These are phyloP conservation scores for Odontophorus gujanensis DNA, from an alignment of 2,113 vertebrate genomes.

Conservation along the genomic window DNA sequence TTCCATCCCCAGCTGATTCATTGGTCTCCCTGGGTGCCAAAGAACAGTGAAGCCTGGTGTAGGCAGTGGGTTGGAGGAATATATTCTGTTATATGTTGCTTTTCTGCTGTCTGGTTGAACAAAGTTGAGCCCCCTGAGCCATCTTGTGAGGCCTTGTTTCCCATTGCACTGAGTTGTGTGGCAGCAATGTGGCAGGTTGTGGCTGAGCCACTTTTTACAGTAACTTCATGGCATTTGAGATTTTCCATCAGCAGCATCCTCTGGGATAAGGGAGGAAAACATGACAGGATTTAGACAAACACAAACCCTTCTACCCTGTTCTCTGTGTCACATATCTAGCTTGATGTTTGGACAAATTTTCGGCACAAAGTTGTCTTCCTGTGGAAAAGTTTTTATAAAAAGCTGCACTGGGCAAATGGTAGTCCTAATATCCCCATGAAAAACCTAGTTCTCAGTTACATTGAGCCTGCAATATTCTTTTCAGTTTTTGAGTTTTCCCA, in stretches of 20 bases:
- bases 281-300: background rate
- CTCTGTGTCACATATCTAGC: background rate
- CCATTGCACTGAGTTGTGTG: background rate
- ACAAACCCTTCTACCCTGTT: background rate
- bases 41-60: background rate
- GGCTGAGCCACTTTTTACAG: background rate
- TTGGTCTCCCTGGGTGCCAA: background rate
- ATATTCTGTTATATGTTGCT: accelerated
- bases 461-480: background rate
- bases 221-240: background rate
- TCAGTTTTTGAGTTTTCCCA: background rate
- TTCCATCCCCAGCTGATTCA: background rate
- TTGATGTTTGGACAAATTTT: background rate
- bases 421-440: background rate
- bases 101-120: background rate
- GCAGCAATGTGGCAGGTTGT: background rate
- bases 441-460: background rate
- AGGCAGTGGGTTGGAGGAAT: background rate
- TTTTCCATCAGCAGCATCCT: background rate
- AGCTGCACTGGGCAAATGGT: background rate
- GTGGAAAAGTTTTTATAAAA: background rate
- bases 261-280: background rate
- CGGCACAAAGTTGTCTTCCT: background rate
- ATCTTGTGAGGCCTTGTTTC: background rate
- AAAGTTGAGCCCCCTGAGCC: background rate